Percentiles rank a stretch among this genome's conserved stretches.
Evolutionary conservation across 2,797 vertebrate genomes (phyloP).

Genomic region (Anomalospiza imberbis): DNA sequence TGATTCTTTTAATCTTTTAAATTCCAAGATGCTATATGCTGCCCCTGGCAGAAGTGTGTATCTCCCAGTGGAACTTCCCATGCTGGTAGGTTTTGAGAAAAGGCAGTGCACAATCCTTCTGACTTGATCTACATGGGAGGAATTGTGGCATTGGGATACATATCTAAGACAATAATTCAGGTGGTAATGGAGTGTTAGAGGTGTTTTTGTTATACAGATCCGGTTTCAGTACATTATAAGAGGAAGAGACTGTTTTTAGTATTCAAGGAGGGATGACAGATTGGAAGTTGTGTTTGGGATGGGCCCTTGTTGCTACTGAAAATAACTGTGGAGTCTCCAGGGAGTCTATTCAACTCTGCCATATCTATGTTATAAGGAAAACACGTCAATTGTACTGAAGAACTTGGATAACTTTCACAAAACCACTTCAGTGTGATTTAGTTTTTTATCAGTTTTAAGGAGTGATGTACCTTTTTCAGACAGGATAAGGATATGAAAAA

Average conservation of each 20-base stretch:
- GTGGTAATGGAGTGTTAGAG: neutral
- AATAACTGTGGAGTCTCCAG: conserved; percentile 37
- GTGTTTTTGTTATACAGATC: neutral
- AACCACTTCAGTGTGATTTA: neutral
- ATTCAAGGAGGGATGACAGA: conserved; percentile 48
- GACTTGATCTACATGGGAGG: neutral
- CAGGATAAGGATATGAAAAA: neutral
- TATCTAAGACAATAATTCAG: neutral
- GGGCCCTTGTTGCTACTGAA: conserved; percentile 47
- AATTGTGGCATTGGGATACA: neutral
- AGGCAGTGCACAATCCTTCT: neutral
- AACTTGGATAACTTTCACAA: conserved; percentile 31
- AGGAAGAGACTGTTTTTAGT: conserved; percentile 14
- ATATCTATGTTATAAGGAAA: conserved; percentile 31
- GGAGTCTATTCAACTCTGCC: conserved; percentile 17
- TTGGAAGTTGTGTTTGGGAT: conserved; percentile 55
- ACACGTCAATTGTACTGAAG: neutral
- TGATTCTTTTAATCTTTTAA: neutral
- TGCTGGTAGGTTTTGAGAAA: neutral
- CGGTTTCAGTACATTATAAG: neutral
- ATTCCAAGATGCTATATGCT: neutral
- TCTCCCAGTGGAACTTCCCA: neutral
- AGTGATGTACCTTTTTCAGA: neutral
- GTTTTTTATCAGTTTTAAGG: neutral
- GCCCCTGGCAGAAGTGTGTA: neutral